These are phyloP conservation scores for Corella eumyota DNA, from an alignment of 23 tunicate genomes.

Conservation along the genomic window DNA sequence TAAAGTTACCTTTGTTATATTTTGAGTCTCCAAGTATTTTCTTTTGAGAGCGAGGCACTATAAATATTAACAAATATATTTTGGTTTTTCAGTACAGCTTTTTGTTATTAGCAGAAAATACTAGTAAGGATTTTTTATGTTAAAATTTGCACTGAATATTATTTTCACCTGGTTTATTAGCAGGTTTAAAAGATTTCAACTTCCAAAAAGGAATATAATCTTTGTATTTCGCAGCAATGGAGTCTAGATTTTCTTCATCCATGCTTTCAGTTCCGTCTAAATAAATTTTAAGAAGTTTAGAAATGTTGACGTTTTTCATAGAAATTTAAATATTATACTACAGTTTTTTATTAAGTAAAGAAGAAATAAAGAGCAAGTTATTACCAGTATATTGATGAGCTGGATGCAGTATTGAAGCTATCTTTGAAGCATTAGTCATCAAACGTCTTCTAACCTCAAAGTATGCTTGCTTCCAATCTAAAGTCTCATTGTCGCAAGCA, in stretches of 20 bases:
- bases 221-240: slow-evolving; percentile 11
- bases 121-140: neutral
- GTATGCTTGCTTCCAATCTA: slow-evolving; percentile 60
- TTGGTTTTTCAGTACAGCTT: neutral
- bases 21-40: too few species aligned
- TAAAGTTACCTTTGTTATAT: too few species aligned
- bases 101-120: neutral
- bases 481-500: slow-evolving; percentile 39
- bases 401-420: too few species aligned
- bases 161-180: neutral
- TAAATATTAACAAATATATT: neutral
- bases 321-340: too few species aligned
- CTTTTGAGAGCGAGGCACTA: too few species aligned
- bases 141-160: neutral
- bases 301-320: too few species aligned
- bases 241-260: slow-evolving; percentile 2
- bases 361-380: too few species aligned
- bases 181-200: neutral
- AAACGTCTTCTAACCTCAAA: slow-evolving; percentile 17
- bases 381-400: too few species aligned
- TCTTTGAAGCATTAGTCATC: slow-evolving; percentile 1
- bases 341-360: too few species aligned
- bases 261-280: too few species aligned
- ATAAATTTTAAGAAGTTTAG: too few species aligned
- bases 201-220: slow-evolving; percentile 41